A percentile compares a stretch with the other conserved stretches of the same genome.
Evolutionary conservation across 2,888 invertebrate species (phyloP).

Genomic region (Caenorhabditis sp.): DNA sequence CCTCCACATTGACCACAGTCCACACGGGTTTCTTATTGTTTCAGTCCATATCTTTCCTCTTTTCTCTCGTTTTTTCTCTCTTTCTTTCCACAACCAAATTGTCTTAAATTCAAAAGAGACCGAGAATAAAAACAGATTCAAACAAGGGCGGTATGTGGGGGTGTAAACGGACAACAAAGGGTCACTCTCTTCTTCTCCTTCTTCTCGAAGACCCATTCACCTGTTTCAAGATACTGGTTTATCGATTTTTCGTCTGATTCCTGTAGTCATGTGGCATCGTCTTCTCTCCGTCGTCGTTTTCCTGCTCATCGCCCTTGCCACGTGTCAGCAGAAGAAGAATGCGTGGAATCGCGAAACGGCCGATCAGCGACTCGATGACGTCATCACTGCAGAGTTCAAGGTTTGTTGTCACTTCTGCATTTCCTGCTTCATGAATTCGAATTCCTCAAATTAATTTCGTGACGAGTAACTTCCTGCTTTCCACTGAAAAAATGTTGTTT

Average conservation of each 20-base stretch:
- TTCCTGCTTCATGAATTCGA: background rate
- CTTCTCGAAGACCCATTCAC: too few species aligned
- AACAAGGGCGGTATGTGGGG: background rate
- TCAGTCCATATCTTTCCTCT: slow-evolving; percentile 11
- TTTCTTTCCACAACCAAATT: background rate
- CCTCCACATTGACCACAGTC: slow-evolving; percentile 37
- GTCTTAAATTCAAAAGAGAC: background rate
- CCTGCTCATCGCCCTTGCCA: slow-evolving; percentile 20
- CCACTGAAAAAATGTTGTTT: too few species aligned
- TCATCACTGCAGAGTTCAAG: slow-evolving; percentile 49
- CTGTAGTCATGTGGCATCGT: too few species aligned
- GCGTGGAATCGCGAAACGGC: slow-evolving; percentile 46
- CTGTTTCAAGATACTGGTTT: slow-evolving; percentile 17
- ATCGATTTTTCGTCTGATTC: slow-evolving; percentile 56
- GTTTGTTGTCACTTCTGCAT: slow-evolving; percentile 12
- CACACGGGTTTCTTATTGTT: slow-evolving; percentile 7
- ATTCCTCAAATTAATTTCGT: too few species aligned
- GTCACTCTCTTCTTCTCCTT: slow-evolving; percentile 30
- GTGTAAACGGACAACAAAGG: slow-evolving; percentile 25
- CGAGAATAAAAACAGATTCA: background rate
- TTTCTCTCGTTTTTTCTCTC: slow-evolving; percentile 1
- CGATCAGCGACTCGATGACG: slow-evolving; percentile 48
- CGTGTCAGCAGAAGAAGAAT: slow-evolving; percentile 28
- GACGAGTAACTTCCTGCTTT: too few species aligned
- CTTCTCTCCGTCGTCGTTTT: too few species aligned